Evolutionary conservation across 2,888 invertebrate species (phyloP).

Genomic region (Polydrusus cervinus): DNA sequence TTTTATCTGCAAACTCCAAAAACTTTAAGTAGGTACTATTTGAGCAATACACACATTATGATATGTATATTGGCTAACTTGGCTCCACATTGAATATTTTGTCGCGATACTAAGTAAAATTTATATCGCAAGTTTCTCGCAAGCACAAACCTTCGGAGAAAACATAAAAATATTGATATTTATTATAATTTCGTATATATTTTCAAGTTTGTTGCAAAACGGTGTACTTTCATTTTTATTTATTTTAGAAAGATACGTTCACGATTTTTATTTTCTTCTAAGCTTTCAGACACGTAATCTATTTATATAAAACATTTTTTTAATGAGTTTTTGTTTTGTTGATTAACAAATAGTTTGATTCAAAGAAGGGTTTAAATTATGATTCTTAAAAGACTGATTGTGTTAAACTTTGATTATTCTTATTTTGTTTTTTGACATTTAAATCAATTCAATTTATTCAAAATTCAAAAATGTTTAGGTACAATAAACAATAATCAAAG

Average conservation of each 20-base stretch:
- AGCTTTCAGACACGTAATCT: not conserved
- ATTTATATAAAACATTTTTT: no score
- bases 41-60: not conserved
- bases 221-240: conserved; percentile 6
- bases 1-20: no score
- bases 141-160: not conserved
- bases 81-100: conserved; percentile 20
- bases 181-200: conserved; percentile 22
- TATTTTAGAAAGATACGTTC: not conserved
- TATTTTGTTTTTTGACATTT: no score
- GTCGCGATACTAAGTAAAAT: conserved; percentile 20
- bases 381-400: no score
- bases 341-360: no score
- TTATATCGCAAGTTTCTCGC: conserved; percentile 25
- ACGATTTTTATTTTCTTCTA: not conserved
- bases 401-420: no score
- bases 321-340: no score
- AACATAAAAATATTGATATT: conserved; percentile 34
- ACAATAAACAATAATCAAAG: no score
- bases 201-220: conserved; percentile 14
- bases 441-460: no score
- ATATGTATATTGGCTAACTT: conserved; percentile 19
- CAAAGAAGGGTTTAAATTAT: no score
- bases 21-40: not conserved
- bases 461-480: no score